These are phyloP conservation scores for Trichomycterus rosablanca DNA, from an alignment of 2,113 vertebrate species.

Conservation along the genomic window DNA sequence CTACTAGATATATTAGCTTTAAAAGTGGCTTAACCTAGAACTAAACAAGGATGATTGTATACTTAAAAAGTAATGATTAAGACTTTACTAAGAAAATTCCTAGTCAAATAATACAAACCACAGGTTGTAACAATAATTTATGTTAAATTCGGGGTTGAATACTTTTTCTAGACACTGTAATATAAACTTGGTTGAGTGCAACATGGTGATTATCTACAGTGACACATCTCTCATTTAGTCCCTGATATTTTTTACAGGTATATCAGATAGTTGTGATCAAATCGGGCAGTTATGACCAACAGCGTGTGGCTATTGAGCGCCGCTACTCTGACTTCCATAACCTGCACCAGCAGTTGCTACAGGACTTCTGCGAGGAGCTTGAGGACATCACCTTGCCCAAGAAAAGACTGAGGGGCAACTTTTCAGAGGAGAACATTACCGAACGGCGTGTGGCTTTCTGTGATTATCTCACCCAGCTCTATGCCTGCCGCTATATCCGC, in stretches of 20 bases:
- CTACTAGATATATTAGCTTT: too few species aligned
- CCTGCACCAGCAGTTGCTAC: slow-evolving; percentile 75
- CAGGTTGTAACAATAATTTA: too few species aligned
- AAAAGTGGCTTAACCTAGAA: too few species aligned
- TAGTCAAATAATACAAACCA: too few species aligned
- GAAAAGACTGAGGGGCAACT: slow-evolving; percentile 77
- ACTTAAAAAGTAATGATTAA: too few species aligned
- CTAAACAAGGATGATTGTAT: too few species aligned
- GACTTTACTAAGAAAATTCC: too few species aligned
- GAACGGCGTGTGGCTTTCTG: slow-evolving; percentile 78
- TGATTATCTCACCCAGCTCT: slow-evolving; percentile 79
- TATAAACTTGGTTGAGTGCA: too few species aligned
- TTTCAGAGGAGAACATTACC: slow-evolving; percentile 71
- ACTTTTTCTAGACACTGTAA: too few species aligned
- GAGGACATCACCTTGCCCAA: slow-evolving; percentile 81
- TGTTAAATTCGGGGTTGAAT: too few species aligned
- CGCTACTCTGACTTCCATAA: slow-evolving; percentile 83
- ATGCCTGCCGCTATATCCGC: slow-evolving; percentile 66
- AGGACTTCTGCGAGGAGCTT: slow-evolving; percentile 79
- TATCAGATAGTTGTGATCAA: slow-evolving; percentile 84
- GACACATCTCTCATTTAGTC: not conserved
- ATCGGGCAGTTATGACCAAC: slow-evolving; percentile 84
- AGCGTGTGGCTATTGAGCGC: slow-evolving; percentile 74
- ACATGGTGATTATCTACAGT: too few species aligned
- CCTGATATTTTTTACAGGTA: slow-evolving; percentile 57